Conservation (phyloP, 1,140 invertebrate species). For the Sesamia nonagrioides region DNA sequence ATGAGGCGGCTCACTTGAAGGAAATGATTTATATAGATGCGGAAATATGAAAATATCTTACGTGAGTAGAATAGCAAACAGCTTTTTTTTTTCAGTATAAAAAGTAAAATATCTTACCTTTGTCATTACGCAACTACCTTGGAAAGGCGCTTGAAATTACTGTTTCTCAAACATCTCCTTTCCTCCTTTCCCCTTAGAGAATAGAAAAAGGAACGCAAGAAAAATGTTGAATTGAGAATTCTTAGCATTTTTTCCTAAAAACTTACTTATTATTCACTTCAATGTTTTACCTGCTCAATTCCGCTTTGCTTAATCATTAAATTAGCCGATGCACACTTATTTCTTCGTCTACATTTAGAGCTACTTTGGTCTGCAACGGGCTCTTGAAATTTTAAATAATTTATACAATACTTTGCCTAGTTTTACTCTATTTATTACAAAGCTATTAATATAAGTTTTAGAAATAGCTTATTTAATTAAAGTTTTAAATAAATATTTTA, state of each 20-base stretch:
- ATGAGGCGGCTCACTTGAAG: no score
- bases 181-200: not conserved
- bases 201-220: not conserved
- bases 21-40: no score
- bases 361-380: not conserved
- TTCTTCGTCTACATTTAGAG: not conserved
- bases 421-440: no score
- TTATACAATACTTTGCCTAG: no score
- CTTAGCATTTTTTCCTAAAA: slow-evolving; percentile 11
- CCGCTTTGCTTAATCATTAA: slow-evolving; percentile 33
- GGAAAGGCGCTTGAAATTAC: not conserved
- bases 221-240: not conserved
- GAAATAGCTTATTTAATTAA: no score
- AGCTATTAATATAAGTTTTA: no score
- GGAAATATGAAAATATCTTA: no score
- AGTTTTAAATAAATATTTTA: no score
- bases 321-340: slow-evolving; percentile 29
- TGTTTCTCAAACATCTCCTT: not conserved
- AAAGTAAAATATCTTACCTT: not conserved
- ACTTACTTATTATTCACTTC: slow-evolving; percentile 32
- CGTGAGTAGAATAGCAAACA: no score
- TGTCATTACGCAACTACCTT: not conserved
- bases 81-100: no score
- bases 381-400: no score
- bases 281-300: slow-evolving; percentile 15